phyloP scores from a whole-genome alignment of 2,888 invertebrate genomes.

The Omphaloscelis lunosa region DNA sequence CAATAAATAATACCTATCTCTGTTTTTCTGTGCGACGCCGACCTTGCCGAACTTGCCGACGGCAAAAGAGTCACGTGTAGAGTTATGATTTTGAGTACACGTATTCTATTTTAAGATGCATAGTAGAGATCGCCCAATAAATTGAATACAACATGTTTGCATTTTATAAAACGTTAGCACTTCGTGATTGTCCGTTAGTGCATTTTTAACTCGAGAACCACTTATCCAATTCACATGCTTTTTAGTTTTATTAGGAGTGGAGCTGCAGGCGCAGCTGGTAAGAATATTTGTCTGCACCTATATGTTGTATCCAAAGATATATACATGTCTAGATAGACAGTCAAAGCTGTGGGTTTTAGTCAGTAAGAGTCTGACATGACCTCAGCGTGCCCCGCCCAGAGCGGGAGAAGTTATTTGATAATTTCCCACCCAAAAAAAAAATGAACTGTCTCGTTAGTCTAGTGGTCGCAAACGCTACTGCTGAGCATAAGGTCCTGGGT shows the following conservation, averaged over 20 bases:
- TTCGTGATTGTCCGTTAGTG: background rate
- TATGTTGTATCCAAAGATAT: too few species aligned
- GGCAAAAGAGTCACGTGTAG: background rate
- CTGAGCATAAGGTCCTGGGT: too few species aligned
- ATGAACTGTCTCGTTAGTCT: too few species aligned
- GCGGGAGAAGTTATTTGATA: too few species aligned
- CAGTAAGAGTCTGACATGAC: too few species aligned
- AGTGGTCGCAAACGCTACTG: too few species aligned
- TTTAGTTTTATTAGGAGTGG: background rate
- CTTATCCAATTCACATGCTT: constrained; percentile 34
- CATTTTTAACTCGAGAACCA: background rate
- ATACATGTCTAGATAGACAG: too few species aligned
- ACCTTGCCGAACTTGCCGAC: background rate
- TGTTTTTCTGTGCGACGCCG: background rate
- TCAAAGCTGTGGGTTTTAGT: too few species aligned
- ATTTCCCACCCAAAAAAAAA: too few species aligned
- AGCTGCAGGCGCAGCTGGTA: background rate
- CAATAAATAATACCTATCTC: background rate
- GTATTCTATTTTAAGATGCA: background rate
- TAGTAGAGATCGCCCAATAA: background rate
- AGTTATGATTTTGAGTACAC: background rate
- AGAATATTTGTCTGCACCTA: background rate
- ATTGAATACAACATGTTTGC: constrained; percentile 15
- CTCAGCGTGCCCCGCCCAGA: too few species aligned
- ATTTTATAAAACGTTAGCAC: background rate